Conservation (phyloP, 2,888 invertebrate genomes). For the Eulithis prunata region DNA sequence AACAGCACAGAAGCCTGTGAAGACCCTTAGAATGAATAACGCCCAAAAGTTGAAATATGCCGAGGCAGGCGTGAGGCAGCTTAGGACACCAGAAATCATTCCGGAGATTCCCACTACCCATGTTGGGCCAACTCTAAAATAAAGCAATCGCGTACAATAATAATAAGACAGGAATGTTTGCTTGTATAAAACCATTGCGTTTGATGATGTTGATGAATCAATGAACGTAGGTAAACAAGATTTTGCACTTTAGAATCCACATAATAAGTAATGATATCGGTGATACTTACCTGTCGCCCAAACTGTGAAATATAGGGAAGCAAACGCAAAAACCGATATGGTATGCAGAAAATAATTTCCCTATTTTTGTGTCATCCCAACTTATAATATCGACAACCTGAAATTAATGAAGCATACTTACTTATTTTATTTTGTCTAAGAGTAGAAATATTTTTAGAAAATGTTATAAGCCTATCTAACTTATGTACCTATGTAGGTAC, state of each 20-base stretch:
- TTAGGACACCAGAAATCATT: constrained; percentile 64
- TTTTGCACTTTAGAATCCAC: too few species aligned
- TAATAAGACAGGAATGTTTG: too few species aligned
- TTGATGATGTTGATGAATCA: too few species aligned
- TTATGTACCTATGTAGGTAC: too few species aligned
- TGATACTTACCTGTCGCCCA: constrained; percentile 67
- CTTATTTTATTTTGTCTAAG: not conserved
- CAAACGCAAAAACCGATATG: constrained; percentile 76
- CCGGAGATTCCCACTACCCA: constrained; percentile 74
- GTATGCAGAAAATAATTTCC: constrained; percentile 69
- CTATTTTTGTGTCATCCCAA: constrained; percentile 73
- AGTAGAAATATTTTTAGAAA: not conserved
- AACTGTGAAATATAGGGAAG: constrained; percentile 75
- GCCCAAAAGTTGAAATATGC: constrained; percentile 70
- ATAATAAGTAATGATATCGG: too few species aligned
- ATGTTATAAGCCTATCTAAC: not conserved
- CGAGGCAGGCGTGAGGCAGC: constrained; percentile 69
- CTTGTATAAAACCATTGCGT: too few species aligned
- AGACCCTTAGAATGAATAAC: constrained; percentile 63
- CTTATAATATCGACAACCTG: constrained; percentile 64
- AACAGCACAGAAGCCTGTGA: constrained; percentile 75
- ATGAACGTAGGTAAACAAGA: too few species aligned
- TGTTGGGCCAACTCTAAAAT: constrained; percentile 68
- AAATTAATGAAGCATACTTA: not conserved
- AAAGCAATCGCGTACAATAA: not conserved